Conservation (phyloP, 2,113 vertebrate genomes). For the Rhodinocichla rosea region DNA sequence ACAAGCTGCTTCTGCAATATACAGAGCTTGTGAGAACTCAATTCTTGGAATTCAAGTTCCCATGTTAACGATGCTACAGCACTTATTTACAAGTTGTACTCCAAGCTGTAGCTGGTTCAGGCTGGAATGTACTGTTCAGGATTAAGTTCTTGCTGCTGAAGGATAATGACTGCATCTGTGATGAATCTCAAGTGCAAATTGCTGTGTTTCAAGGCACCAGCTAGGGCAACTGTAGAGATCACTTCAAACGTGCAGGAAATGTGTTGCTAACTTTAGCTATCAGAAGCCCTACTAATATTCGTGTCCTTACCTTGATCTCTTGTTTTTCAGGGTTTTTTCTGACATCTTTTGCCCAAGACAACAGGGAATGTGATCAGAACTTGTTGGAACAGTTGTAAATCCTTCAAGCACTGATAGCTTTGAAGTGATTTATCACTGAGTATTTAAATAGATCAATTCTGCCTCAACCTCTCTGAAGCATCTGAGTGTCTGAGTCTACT, state of each 20-base stretch:
- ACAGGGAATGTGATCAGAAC: neutral
- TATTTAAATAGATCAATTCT: neutral
- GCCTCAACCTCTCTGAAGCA: neutral
- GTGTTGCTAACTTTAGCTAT: neutral
- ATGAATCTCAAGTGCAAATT: neutral
- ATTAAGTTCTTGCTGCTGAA: neutral
- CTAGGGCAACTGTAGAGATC: neutral
- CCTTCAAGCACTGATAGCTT: constrained; percentile 21
- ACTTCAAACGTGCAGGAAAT: neutral
- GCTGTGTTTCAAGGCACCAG: neutral
- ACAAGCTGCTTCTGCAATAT: neutral
- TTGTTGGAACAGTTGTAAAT: constrained; percentile 4
- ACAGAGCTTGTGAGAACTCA: neutral
- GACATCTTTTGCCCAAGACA: neutral
- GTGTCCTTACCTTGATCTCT: neutral
- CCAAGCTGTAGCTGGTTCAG: neutral
- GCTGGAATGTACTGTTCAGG: neutral
- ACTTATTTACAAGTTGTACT: neutral
- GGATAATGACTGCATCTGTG: neutral
- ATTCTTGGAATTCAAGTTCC: fast-evolving
- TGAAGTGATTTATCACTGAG: neutral
- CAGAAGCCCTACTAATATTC: neutral
- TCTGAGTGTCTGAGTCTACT: neutral
- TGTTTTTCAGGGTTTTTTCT: constrained; percentile 47
- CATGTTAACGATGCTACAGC: neutral